phyloP scores from a whole-genome alignment of 1,140 invertebrate genomes.

The Paracyclopina nana region DNA sequence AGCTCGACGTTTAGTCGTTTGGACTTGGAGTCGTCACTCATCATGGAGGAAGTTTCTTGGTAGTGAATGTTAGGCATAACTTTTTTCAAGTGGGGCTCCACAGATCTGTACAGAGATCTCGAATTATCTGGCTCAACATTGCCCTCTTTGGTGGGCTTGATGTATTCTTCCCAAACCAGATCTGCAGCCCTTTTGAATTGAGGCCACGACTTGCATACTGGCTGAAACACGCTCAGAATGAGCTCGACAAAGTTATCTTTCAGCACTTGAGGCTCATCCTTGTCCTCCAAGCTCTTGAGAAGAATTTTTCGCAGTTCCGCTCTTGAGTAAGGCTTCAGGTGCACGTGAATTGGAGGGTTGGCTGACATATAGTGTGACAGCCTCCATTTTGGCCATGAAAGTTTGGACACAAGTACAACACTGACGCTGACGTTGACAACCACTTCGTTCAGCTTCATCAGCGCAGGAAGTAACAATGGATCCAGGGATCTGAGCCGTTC shows the following conservation, averaged over 20 bases:
- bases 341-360: no score
- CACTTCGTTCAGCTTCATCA: not conserved
- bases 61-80: not conserved
- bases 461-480: not conserved
- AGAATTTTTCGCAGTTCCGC: no score
- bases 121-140: not conserved
- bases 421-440: not conserved
- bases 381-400: not conserved
- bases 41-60: no score
- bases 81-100: conserved; percentile 2
- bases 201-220: no score
- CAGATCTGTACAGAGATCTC: not conserved
- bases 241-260: no score
- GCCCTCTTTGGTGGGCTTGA: not conserved
- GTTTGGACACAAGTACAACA: not conserved
- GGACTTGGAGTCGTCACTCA: not conserved
- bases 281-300: no score
- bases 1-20: conserved; percentile 40
- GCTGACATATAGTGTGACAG: no score
- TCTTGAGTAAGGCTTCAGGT: no score
- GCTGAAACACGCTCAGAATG: no score
- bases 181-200: not conserved
- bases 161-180: not conserved
- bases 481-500: not conserved
- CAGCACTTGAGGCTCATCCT: no score